Evolutionary conservation across 2,888 invertebrate genomes (phyloP).

Genomic region (Timema cristinae): DNA sequence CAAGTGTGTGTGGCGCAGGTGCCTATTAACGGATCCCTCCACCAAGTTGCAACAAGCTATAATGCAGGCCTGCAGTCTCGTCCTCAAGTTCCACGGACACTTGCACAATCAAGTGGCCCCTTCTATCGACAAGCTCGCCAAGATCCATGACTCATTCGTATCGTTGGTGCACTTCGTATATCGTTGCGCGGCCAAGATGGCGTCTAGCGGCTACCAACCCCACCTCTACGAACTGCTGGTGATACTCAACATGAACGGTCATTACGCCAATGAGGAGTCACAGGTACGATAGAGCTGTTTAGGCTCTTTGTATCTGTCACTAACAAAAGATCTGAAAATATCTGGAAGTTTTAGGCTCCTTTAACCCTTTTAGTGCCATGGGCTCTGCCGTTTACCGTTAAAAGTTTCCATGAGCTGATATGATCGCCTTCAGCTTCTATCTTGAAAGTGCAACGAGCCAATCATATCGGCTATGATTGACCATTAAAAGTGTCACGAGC

Average conservation of each 20-base stretch:
- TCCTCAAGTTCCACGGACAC: slow-evolving; percentile 65
- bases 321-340: no score
- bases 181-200: slow-evolving; percentile 58
- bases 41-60: slow-evolving; percentile 64
- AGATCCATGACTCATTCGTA: slow-evolving; percentile 57
- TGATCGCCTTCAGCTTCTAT: no score
- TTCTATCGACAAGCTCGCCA: slow-evolving; percentile 44
- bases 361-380: no score
- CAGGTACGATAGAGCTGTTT: no score
- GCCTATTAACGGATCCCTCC: slow-evolving; percentile 64
- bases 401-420: no score
- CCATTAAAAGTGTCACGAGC: no score
- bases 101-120: slow-evolving; percentile 55
- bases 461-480: no score
- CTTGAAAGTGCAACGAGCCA: no score
- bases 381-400: no score
- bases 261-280: slow-evolving; percentile 41
- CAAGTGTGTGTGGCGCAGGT: slow-evolving; percentile 46
- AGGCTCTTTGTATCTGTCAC: no score
- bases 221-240: slow-evolving; percentile 61
- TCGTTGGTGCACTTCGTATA: slow-evolving; percentile 58
- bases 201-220: slow-evolving; percentile 63
- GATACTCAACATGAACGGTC: slow-evolving; percentile 62
- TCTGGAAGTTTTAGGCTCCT: no score
- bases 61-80: slow-evolving; percentile 67